These are phyloP conservation scores for Oryzias celebensis DNA, from an alignment of 2,113 vertebrate species.

Conservation along the genomic window DNA sequence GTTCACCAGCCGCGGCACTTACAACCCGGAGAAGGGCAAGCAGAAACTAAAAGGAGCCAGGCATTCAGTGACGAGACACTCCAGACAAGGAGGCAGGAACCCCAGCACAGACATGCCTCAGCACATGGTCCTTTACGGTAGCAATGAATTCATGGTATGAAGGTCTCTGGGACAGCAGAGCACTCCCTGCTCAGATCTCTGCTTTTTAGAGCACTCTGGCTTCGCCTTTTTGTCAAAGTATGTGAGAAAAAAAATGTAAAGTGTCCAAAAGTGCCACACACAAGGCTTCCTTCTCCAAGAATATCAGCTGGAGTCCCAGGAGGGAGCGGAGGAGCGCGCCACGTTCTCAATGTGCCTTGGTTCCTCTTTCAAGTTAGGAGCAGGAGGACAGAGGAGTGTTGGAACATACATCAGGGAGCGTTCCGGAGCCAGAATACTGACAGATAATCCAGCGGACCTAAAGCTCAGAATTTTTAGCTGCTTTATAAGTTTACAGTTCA, in stretches of 20 bases:
- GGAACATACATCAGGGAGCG: slow-evolving; percentile 44
- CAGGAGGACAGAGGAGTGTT: slow-evolving; percentile 59
- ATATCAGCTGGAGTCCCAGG: slow-evolving; percentile 20
- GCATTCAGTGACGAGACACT: slow-evolving; percentile 80
- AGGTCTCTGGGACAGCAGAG: slow-evolving; percentile 49
- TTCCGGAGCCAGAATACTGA: slow-evolving; percentile 40
- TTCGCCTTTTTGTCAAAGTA: slow-evolving; percentile 47
- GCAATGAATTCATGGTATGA: slow-evolving; percentile 98
- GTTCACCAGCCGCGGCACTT: slow-evolving; percentile 91
- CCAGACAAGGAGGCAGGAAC: slow-evolving; percentile 80
- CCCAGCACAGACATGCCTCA: slow-evolving; percentile 77
- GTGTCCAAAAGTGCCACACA: slow-evolving; percentile 65
- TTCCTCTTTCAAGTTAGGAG: slow-evolving; percentile 35
- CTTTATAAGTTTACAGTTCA: slow-evolving; percentile 78
- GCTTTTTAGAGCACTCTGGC: slow-evolving; percentile 51
- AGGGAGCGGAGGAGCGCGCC: slow-evolving; percentile 27
- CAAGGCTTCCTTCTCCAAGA: slow-evolving; percentile 39
- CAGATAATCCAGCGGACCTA: slow-evolving; percentile 47
- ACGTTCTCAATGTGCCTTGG: slow-evolving; percentile 60
- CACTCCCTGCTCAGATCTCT: slow-evolving; percentile 31
- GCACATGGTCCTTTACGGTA: slow-evolving; percentile 85
- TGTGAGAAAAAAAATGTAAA: slow-evolving; percentile 17
- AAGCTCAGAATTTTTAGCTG: slow-evolving; percentile 70
- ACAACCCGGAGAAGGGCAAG: slow-evolving; percentile 90
- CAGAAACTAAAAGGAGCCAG: slow-evolving; percentile 90